Percentiles rank a stretch among this genome's conserved stretches.
These are phyloP conservation scores for Thamnophis elegans DNA, from an alignment of 2,797 vertebrate species.

Conservation along the genomic window DNA sequence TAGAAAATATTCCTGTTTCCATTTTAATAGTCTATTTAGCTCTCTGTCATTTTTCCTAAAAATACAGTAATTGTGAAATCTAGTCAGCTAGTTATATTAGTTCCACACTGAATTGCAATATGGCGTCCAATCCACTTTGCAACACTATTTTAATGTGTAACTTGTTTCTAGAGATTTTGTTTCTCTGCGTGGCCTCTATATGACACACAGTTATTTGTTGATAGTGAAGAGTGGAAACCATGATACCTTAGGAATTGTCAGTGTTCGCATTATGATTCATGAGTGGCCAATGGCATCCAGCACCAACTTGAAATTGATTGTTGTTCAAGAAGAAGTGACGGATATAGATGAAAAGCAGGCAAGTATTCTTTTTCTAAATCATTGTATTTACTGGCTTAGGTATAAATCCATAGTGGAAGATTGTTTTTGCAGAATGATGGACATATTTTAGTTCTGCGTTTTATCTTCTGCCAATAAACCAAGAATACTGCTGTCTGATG, in stretches of 20 bases:
- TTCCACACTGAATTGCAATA: not conserved
- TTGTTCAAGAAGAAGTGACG: constrained; percentile 88
- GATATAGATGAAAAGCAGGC: constrained; percentile 88
- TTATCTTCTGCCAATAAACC: not conserved
- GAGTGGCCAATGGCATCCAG: constrained; percentile 82
- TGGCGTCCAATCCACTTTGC: not conserved
- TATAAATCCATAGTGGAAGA: not conserved
- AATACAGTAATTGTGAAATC: not conserved
- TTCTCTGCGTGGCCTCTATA: constrained; percentile 9
- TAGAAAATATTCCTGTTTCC: not conserved
- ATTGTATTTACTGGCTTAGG: not conserved
- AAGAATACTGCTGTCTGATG: too few species aligned
- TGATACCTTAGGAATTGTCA: constrained; percentile 77
- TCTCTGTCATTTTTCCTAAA: not conserved
- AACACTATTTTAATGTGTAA: not conserved
- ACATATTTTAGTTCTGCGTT: not conserved
- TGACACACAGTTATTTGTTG: constrained; percentile 25
- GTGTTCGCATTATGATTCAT: constrained; percentile 87
- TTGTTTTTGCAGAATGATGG: not conserved
- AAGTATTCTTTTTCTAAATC: constrained; percentile 37
- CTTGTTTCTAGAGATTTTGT: constrained; percentile 18
- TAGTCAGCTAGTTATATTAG: not conserved
- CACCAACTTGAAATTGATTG: constrained; percentile 80
- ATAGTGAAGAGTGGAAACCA: constrained; percentile 77
- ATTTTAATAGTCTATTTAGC: not conserved